phyloP scores from a whole-genome alignment of 2,113 vertebrate species.

The Oncorhynchus keta region DNA sequence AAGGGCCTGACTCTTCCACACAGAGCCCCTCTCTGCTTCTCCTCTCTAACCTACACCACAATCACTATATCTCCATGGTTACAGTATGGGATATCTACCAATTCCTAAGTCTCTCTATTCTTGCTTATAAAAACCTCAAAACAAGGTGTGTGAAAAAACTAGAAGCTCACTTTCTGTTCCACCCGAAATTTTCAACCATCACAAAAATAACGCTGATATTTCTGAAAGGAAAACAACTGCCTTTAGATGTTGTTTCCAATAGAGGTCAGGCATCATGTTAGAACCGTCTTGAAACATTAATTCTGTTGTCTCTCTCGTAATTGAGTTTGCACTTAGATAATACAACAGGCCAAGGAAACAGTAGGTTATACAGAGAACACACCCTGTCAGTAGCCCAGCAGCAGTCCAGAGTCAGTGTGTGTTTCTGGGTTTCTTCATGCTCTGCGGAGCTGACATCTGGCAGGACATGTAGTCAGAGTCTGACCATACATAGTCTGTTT shows the following conservation, averaged over 20 bases:
- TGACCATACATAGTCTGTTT: slow-evolving; percentile 81
- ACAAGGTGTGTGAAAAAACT: neutral
- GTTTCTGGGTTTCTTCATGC: slow-evolving; percentile 23
- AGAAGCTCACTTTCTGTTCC: slow-evolving; percentile 45
- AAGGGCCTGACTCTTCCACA: slow-evolving; percentile 5
- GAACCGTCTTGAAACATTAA: slow-evolving; percentile 70
- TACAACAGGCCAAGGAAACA: slow-evolving; percentile 48
- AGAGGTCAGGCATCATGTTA: slow-evolving; percentile 41
- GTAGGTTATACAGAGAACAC: slow-evolving; percentile 24
- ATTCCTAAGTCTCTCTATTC: neutral
- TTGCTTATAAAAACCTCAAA: neutral
- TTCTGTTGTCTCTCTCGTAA: slow-evolving; percentile 64
- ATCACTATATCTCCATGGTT: neutral
- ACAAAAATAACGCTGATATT: slow-evolving; percentile 38
- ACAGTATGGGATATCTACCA: neutral
- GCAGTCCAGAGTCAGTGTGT: slow-evolving; percentile 41
- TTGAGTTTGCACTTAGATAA: slow-evolving; percentile 64
- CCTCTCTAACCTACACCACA: neutral
- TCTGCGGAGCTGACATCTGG: slow-evolving; percentile 53
- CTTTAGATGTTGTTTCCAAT: slow-evolving; percentile 54
- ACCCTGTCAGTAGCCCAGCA: neutral
- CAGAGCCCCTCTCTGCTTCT: neutral
- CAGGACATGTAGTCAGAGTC: slow-evolving; percentile 55
- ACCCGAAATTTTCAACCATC: slow-evolving; percentile 57
- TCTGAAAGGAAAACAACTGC: slow-evolving; percentile 55